phyloP scores from a whole-genome alignment of 2,888 invertebrate species.

The Tipula vernalis region DNA sequence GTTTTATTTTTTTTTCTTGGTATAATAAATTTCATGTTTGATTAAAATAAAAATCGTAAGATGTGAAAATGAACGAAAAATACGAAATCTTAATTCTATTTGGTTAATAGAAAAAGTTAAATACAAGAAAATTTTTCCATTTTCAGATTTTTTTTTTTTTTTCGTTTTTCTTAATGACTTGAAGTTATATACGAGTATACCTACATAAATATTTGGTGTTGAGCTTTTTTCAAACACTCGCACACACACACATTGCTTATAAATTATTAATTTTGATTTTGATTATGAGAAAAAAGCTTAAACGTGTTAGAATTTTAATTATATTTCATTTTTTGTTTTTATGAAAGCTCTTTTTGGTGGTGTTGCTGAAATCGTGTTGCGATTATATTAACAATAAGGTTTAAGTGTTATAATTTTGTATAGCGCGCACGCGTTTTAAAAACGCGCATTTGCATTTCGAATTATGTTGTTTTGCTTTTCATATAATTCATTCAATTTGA shows the following conservation, averaged over 20 bases:
- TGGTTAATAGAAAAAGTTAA: conserved; percentile 4
- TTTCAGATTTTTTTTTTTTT: background rate
- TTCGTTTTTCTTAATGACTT: background rate
- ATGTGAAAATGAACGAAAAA: background rate
- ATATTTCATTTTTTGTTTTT: background rate
- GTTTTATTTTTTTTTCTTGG: background rate
- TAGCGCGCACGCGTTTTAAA: too few species aligned
- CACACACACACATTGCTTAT: background rate
- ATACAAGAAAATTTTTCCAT: background rate
- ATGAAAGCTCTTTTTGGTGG: background rate
- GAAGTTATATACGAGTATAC: background rate
- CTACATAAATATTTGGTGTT: background rate
- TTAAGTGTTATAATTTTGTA: too few species aligned
- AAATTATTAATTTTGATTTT: background rate
- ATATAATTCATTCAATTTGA: background rate
- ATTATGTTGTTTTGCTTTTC: background rate
- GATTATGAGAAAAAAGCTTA: background rate
- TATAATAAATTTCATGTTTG: background rate
- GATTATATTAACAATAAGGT: too few species aligned
- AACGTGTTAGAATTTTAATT: background rate
- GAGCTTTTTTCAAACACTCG: background rate
- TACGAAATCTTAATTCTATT: background rate
- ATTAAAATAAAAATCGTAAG: background rate
- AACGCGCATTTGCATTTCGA: background rate
- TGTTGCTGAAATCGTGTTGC: background rate